Conservation (phyloP, 1,140 invertebrate species). For the Dendrolimus punctatus region DNA sequence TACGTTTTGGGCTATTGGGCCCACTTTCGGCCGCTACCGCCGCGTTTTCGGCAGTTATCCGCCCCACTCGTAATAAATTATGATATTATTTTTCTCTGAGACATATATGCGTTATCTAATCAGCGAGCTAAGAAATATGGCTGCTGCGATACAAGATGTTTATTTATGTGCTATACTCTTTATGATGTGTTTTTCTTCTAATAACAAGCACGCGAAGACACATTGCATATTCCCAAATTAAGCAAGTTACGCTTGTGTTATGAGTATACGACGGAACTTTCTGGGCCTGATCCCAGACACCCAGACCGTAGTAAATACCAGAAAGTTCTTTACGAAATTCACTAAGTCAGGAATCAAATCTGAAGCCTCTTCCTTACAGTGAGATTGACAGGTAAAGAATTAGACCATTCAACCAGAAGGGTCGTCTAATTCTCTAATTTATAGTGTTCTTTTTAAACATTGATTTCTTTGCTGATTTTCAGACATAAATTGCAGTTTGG, state of each 20-base stretch:
- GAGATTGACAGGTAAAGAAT: too few species aligned
- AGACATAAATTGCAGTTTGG: too few species aligned
- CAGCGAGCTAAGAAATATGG: conserved; percentile 48
- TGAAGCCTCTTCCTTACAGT: too few species aligned
- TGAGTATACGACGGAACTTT: neutral
- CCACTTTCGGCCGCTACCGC: conserved; percentile 32
- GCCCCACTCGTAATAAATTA: conserved; percentile 48
- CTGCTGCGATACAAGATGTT: conserved; percentile 18
- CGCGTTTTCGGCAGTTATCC: conserved; percentile 45
- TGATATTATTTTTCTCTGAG: conserved; percentile 47
- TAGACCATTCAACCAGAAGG: too few species aligned
- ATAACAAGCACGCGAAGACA: too few species aligned
- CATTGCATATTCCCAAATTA: too few species aligned
- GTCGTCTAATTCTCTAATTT: too few species aligned
- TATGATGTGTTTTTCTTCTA: conserved; percentile 1
- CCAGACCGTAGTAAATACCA: neutral
- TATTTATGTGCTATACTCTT: conserved; percentile 28
- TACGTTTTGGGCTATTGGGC: conserved; percentile 14
- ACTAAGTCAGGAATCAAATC: too few species aligned
- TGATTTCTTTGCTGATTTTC: too few species aligned
- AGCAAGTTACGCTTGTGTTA: neutral
- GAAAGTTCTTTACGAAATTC: too few species aligned
- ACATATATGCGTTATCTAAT: conserved; percentile 61
- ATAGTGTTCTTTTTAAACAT: too few species aligned
- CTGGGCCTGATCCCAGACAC: neutral